Percentiles rank a stretch among this genome's conserved stretches.
These are phyloP conservation scores for Zelleria hepariella DNA, from an alignment of 2,888 invertebrate genomes.

Conservation along the genomic window DNA sequence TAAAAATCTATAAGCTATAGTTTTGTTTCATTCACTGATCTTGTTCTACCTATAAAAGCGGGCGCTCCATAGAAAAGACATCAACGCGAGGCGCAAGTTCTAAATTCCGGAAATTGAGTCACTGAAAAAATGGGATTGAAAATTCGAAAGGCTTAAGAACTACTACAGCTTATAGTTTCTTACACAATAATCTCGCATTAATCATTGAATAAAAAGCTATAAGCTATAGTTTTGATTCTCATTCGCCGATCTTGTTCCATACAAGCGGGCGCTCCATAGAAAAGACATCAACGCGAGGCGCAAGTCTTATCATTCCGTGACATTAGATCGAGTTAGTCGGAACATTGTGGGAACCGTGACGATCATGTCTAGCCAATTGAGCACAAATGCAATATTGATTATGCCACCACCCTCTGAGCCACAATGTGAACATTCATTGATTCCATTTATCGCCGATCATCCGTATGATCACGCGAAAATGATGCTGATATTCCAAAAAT, in stretches of 20 bases:
- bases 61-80: slow-evolving; percentile 26
- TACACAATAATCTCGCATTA: too few relatives aligned
- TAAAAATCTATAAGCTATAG: too few relatives aligned
- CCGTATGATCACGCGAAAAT: background rate
- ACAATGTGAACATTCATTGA: background rate
- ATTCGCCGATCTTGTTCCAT: background rate
- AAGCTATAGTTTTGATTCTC: too few relatives aligned
- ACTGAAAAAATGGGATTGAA: too few relatives aligned
- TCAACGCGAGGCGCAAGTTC: slow-evolving; percentile 23
- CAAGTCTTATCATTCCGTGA: background rate
- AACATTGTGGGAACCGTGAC: too few relatives aligned
- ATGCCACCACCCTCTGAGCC: background rate
- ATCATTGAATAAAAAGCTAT: too few relatives aligned
- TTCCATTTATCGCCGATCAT: background rate
- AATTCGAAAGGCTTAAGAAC: too few relatives aligned
- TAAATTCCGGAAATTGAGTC: too few relatives aligned
- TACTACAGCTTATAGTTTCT: too few relatives aligned
- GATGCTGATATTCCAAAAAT: too few relatives aligned
- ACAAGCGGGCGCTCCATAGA: slow-evolving; percentile 12
- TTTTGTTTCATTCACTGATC: too few relatives aligned
- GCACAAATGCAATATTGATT: background rate
- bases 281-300: slow-evolving; percentile 33
- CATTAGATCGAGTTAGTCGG: background rate
- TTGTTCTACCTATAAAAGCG: background rate
- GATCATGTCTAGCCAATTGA: too few relatives aligned